phyloP scores from a whole-genome alignment of 2,888 invertebrate species.

The Seladonia tumulorum region DNA sequence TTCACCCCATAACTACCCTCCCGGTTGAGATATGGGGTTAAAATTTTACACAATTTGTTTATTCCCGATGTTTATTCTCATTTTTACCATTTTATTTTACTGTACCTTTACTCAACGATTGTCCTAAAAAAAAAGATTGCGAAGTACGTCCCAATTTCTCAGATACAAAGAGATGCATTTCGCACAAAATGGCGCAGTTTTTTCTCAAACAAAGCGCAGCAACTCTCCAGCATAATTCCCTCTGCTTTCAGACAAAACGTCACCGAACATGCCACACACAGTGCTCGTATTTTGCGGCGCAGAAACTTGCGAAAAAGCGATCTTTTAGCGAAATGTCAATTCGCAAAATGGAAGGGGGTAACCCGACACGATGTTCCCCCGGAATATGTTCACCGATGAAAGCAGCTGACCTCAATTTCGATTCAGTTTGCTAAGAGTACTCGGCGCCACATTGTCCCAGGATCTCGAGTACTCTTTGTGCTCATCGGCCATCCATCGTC shows the following conservation, averaged over 20 bases:
- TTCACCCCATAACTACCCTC: too few species aligned
- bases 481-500: constrained; percentile 63
- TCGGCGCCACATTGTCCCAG: constrained; percentile 70
- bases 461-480: constrained; percentile 68
- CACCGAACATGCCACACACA: not conserved
- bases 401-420: constrained; percentile 72
- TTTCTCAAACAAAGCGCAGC: too few species aligned
- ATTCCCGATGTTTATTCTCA: too few species aligned
- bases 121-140: not conserved
- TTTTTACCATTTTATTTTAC: too few species aligned
- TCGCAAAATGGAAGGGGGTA: constrained; percentile 25
- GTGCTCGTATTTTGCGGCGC: not conserved
- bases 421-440: constrained; percentile 62
- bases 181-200: too few species aligned
- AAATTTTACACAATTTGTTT: too few species aligned
- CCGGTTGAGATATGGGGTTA: too few species aligned
- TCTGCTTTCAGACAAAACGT: not conserved
- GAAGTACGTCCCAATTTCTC: too few species aligned
- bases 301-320: constrained; percentile 27
- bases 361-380: constrained; percentile 43
- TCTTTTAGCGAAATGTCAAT: constrained; percentile 56
- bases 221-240: not conserved
- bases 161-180: too few species aligned
- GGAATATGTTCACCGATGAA: constrained; percentile 64
- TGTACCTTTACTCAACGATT: too few species aligned